Evolutionary conservation across 2,113 vertebrate genomes (phyloP), one percentile per base, ranked within the genome.

Genomic region (Ctenomys sociabilis): DNA sequence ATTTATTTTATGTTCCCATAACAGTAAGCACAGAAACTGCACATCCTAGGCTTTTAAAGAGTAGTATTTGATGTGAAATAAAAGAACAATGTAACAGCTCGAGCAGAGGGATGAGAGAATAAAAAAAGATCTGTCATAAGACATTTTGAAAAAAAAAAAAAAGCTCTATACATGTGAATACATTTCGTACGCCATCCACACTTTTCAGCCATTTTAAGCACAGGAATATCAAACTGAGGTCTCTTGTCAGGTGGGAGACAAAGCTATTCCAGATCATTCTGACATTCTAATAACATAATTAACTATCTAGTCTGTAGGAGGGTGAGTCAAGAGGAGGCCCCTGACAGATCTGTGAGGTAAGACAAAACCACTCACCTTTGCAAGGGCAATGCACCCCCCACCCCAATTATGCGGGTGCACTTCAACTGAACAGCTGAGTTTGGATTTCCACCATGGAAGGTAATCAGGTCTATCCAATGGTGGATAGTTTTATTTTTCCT

Each of bases 271-370:
- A 78, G 77, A 93, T 64, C 82, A 87, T 66, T 96, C 84, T 95
- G 94, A 96, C 77, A 77, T 59, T 82, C 84, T 97, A 73, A 96
- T 93, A 92, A 93, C 78, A 82, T 89, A 97, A 91, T 87, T 95
- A 93, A 85, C 57, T 64, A 90, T 54, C 57, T 43, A 45, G 59
- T 92, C 75, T 92, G 90, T 61, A 64, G 84, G 85, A 73, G 35
- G 80, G 52, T 96, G 78, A 93, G 75, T 96, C 93, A 95, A n/a
- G 43, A 40, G 40, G 37, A 84, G 26, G 22, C 90, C 96, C 35
- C 80, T 43, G 64, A 94, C 87, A 94, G 93, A 66, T 70, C 37
- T 83, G 30, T n/a, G 40, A 91, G 92, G 70, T 49, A 59, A 61
- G 37, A 63, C n/a, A 61, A 59, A 72, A 63, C 8, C 12, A 54